phyloP scores from a whole-genome alignment of 1,140 invertebrate genomes.

The Drosophila parabipectinata region DNA sequence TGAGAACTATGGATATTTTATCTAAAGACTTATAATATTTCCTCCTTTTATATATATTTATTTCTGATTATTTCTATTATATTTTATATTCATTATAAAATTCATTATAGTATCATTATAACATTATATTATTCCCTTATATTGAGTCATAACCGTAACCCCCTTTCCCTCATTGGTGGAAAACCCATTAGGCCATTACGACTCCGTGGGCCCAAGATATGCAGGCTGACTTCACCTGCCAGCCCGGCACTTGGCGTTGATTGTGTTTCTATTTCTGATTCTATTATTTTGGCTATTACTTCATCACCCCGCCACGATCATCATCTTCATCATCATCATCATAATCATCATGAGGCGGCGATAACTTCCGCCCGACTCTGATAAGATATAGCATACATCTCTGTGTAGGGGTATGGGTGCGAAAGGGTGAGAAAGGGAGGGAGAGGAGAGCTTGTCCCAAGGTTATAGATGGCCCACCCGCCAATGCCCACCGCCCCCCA shows the following conservation, averaged over 20 bases:
- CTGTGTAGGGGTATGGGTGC: conserved; percentile 11
- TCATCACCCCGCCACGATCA: conserved; percentile 45
- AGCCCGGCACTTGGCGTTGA: conserved; percentile 53
- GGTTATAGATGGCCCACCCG: conserved; percentile 31
- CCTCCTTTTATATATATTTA: too few relatives aligned
- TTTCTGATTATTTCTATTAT: too few relatives aligned
- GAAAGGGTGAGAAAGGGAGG: not conserved
- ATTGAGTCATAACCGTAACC: too few relatives aligned
- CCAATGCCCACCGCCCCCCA: not conserved
- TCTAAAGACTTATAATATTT: too few relatives aligned
- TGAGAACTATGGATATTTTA: too few relatives aligned
- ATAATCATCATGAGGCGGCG: conserved; percentile 16
- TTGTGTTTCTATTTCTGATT: conserved; percentile 56
- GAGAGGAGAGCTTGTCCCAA: conserved; percentile 63
- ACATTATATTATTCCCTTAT: too few relatives aligned
- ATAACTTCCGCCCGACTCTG: conserved; percentile 61
- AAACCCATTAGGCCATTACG: conserved; percentile 69
- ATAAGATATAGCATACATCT: conserved; percentile 57
- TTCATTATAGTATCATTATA: too few relatives aligned
- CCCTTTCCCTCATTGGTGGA: not conserved
- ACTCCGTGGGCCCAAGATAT: conserved; percentile 59
- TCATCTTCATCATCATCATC: conserved; percentile 12
- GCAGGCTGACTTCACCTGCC: conserved; percentile 39
- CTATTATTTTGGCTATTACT: conserved; percentile 70
- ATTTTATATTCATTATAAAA: too few relatives aligned